Percentiles rank a stretch among this genome's conserved stretches.
Conservation (phyloP, 2,888 invertebrate species). For the Azorinus chamasolen region DNA sequence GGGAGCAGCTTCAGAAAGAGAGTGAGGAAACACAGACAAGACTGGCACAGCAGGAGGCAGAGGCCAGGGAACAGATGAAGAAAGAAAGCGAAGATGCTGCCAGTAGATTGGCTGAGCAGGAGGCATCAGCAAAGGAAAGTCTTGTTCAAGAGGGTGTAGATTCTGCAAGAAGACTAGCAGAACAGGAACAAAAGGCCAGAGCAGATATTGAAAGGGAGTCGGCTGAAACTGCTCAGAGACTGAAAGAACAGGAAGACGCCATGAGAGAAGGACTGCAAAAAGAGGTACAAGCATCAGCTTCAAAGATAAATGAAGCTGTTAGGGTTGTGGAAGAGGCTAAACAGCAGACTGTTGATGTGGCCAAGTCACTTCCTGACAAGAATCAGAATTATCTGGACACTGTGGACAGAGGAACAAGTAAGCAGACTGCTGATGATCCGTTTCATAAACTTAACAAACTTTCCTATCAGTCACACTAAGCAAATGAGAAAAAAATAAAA, state of each 20-base stretch:
- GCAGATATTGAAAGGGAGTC: conserved; percentile 45
- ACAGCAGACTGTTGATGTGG: conserved; percentile 15
- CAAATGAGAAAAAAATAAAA: too few species aligned
- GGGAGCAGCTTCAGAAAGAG: conserved; percentile 47
- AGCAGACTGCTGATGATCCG: neutral
- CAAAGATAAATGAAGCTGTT: conserved; percentile 32
- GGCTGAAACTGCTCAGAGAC: conserved; percentile 46
- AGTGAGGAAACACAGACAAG: conserved; percentile 52
- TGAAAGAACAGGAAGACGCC: conserved; percentile 46
- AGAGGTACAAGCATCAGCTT: conserved; percentile 43
- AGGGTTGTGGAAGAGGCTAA: conserved; percentile 23
- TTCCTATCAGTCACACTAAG: neutral
- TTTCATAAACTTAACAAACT: neutral
- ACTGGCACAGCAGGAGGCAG: conserved; percentile 53
- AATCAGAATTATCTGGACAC: conserved; percentile 32
- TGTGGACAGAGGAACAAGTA: conserved; percentile 36
- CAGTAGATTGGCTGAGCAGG: conserved; percentile 51
- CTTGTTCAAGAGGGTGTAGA: conserved; percentile 43
- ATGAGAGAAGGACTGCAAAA: conserved; percentile 47
- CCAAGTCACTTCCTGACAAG: conserved; percentile 14
- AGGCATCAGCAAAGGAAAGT: conserved; percentile 36
- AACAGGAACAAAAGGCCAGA: conserved; percentile 54
- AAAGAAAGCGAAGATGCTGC: conserved; percentile 46
- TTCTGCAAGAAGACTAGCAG: conserved; percentile 52
- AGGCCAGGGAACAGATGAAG: conserved; percentile 37